Evolutionary conservation across 1,140 invertebrate genomes (phyloP).

Genomic region (Cheumatopsyche charites): DNA sequence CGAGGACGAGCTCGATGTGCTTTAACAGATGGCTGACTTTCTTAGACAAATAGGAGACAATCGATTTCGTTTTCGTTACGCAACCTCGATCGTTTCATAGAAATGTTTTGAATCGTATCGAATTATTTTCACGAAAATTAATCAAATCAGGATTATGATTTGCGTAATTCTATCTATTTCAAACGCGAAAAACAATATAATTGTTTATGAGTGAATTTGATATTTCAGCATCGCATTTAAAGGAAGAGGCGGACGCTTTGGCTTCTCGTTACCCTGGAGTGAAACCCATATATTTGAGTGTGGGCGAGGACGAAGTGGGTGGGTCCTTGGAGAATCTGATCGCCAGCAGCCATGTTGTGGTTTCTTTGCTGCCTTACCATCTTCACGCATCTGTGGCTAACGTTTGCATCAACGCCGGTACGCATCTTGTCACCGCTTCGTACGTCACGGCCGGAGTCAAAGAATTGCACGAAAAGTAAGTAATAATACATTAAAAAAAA

Average conservation of each 20-base stretch:
- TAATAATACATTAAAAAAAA: no score
- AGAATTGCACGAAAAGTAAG: conserved; percentile 78
- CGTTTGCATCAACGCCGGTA: conserved; percentile 83
- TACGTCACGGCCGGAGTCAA: conserved; percentile 88
- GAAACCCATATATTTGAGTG: conserved; percentile 81
- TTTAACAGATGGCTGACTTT: conserved; percentile 1
- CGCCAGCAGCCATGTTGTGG: conserved; percentile 57
- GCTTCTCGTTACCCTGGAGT: conserved; percentile 80
- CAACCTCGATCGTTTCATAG: no score
- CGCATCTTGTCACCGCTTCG: conserved; percentile 96
- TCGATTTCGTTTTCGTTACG: no score
- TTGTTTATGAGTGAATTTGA: no score
- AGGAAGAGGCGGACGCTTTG: conserved; percentile 85
- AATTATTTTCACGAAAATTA: no score
- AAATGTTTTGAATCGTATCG: no score
- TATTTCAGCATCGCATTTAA: conserved; percentile 80
- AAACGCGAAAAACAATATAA: no score
- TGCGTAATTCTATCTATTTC: no score
- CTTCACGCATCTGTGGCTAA: conserved; percentile 86
- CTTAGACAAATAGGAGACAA: background rate
- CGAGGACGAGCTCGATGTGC: background rate
- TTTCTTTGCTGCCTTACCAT: conserved; percentile 92
- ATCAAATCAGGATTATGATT: no score
- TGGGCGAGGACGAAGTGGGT: conserved; percentile 74
- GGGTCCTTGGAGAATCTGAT: conserved; percentile 63